phyloP scores from a whole-genome alignment of 2,113 vertebrate genomes.

The Callithrix jacchus region DNA sequence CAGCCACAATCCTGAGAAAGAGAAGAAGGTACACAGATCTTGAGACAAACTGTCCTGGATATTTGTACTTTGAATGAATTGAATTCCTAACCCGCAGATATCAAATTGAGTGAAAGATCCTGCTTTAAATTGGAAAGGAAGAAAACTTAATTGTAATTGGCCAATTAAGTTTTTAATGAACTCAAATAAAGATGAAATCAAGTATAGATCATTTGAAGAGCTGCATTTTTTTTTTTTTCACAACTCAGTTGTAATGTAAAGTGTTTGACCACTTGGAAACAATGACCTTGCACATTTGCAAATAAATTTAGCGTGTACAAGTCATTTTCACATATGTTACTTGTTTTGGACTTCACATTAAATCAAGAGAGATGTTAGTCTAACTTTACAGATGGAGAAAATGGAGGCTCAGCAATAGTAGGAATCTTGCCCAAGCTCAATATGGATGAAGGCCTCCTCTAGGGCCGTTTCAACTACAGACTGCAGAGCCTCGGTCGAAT shows the following conservation, averaged over 20 bases:
- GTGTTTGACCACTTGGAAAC: background rate
- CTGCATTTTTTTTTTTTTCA: background rate
- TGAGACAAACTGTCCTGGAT: background rate
- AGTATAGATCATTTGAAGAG: background rate
- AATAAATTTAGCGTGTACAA: background rate
- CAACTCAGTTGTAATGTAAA: background rate
- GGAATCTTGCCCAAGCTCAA: background rate
- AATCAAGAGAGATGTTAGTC: background rate
- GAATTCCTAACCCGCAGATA: conserved; percentile 15
- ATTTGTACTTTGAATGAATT: background rate
- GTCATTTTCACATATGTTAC: background rate
- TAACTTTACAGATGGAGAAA: background rate
- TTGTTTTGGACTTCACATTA: background rate
- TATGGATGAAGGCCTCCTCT: background rate
- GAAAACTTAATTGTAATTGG: conserved; percentile 42
- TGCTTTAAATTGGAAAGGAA: conserved; percentile 46
- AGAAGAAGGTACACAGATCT: background rate
- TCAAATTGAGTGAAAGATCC: background rate
- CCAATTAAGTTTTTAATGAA: conserved; percentile 23
- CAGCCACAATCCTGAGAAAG: background rate
- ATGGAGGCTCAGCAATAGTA: background rate
- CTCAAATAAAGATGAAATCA: conserved; percentile 31
- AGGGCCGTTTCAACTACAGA: background rate
- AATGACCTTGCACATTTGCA: background rate
- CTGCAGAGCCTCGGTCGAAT: background rate